Percentiles rank a stretch among this genome's conserved stretches.
phyloP scores from a whole-genome alignment of 2,113 vertebrate species.

The Chinchilla lanigera region DNA sequence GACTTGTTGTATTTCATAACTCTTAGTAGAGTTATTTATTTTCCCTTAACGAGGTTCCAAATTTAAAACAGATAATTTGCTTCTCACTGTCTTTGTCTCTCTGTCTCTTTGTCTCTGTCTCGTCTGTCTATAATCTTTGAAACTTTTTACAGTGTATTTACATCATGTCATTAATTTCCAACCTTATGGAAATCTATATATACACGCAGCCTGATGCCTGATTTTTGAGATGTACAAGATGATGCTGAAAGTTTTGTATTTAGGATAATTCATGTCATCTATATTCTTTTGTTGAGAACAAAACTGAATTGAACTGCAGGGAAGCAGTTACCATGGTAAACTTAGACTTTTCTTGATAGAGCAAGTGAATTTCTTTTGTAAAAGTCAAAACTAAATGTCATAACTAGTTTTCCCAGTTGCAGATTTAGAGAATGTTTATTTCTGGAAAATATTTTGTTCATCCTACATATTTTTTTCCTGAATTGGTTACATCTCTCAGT shows the following conservation, averaged over 20 bases:
- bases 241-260: neutral
- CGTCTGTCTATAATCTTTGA: neutral
- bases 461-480: neutral
- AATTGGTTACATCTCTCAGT: neutral
- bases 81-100: neutral
- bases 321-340: constrained; percentile 61
- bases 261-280: neutral
- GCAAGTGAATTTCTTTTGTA: constrained; percentile 37
- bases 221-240: neutral
- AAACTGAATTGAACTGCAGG: neutral
- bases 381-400: constrained; percentile 68
- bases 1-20: neutral
- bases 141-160: neutral
- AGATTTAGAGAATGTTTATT: neutral
- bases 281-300: neutral
- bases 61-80: neutral
- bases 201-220: neutral
- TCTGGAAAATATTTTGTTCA: neutral
- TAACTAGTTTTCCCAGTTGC: neutral
- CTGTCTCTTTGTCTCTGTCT: neutral
- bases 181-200: neutral
- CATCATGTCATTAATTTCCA: neutral
- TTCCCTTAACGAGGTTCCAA: neutral
- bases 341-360: constrained; percentile 61
- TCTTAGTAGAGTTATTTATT: neutral